Percentiles rank a stretch among this genome's conserved stretches.
phyloP scores from a whole-genome alignment of 2,888 invertebrate species.

The Ormia ochracea region DNA sequence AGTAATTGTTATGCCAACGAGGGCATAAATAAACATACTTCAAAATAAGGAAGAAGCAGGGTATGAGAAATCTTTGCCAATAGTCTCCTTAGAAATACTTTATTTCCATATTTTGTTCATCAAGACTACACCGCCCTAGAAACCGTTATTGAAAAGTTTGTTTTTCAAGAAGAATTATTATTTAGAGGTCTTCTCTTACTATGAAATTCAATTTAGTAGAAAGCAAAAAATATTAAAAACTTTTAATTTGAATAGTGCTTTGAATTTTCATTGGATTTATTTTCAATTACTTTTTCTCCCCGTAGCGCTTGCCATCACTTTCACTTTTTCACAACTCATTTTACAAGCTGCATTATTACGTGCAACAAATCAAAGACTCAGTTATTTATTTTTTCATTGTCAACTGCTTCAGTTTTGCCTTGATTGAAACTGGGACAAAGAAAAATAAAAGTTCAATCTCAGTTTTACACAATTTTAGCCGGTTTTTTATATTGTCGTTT shows the following conservation, averaged over 20 bases:
- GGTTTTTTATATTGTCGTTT: background rate
- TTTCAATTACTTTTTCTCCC: background rate
- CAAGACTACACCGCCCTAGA: too few relatives aligned
- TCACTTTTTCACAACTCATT: constrained; percentile 9
- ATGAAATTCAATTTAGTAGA: too few relatives aligned
- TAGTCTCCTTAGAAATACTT: too few relatives aligned
- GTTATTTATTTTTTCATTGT: background rate
- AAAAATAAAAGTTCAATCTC: background rate
- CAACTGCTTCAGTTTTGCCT: constrained; percentile 16
- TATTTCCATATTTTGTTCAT: too few relatives aligned
- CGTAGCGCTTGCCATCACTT: constrained; percentile 3
- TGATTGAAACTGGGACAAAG: constrained; percentile 25
- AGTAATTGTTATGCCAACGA: too few relatives aligned
- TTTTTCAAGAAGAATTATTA: too few relatives aligned
- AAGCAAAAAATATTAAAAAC: background rate
- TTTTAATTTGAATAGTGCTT: background rate
- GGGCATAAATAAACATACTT: too few relatives aligned
- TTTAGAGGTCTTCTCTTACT: too few relatives aligned
- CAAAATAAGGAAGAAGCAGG: too few relatives aligned
- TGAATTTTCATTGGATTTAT: background rate
- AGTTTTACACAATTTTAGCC: background rate
- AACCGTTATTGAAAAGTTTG: too few relatives aligned
- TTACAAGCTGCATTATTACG: constrained; percentile 10
- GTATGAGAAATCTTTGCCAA: too few relatives aligned
- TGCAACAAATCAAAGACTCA: background rate